These are phyloP conservation scores for Dicentrarchus labrax DNA, from an alignment of 2,113 vertebrate species.

Conservation along the genomic window DNA sequence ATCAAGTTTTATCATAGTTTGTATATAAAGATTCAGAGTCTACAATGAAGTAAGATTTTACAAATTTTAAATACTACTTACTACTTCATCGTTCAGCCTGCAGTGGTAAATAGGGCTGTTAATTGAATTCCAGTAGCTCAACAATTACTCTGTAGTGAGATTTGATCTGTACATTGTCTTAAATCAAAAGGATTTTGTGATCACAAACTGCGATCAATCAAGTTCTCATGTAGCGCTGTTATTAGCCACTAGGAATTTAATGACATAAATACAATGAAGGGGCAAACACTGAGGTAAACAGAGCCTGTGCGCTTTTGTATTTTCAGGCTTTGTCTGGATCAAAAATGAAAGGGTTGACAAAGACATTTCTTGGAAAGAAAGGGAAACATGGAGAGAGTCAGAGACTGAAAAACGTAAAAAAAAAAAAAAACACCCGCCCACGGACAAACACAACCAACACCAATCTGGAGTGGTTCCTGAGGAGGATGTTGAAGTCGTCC, in stretches of 20 bases:
- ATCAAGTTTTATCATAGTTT: too few relatives aligned
- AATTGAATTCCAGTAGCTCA: background rate
- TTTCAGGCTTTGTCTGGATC: background rate
- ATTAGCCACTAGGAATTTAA: constrained; percentile 8
- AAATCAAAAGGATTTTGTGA: background rate
- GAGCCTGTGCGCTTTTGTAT: background rate
- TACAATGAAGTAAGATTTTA: too few relatives aligned
- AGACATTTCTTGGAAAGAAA: background rate
- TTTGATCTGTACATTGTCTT: background rate
- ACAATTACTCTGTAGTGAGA: background rate
- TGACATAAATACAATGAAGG: background rate
- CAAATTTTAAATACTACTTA: too few relatives aligned
- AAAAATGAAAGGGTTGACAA: constrained; percentile 13
- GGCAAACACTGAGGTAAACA: background rate
- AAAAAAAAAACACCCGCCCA: constrained; percentile 15
- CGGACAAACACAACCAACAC: constrained; percentile 31
- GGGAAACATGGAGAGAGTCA: background rate
- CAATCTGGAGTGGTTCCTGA: constrained; percentile 24
- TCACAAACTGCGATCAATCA: background rate
- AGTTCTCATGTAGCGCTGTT: background rate
- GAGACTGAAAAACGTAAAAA: constrained; percentile 15
- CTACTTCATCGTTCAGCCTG: background rate
- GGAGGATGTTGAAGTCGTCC: constrained; percentile 42
- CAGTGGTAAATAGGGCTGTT: constrained; percentile 4
- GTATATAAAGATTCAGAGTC: too few relatives aligned